Base-by-base conservation (phyloP, 1,140 invertebrate genomes). In the Drosophila teissieri region DNA sequence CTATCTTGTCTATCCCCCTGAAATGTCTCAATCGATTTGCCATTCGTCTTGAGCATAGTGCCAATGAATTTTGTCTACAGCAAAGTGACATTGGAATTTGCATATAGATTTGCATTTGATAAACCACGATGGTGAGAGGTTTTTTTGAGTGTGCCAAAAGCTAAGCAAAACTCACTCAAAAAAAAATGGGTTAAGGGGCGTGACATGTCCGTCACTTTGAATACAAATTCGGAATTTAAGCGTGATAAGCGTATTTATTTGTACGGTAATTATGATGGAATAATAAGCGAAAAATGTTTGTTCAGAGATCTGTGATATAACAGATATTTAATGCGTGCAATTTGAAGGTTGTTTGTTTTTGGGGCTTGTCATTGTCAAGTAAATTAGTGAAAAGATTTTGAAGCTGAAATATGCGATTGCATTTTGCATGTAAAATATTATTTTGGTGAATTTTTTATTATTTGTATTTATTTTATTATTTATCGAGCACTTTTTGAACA, bases 41-140 rank as follows among this genome's bases (percentile, higher is more conserved):
- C n/a, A 24, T 22, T 14, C 46, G 52, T 51, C 61, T 75, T 55
- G 62, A 56, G 53, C 0, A 3, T 8, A 15, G 8, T 56, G 58
- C 67, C 49, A 76, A 80, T 55, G 39, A 73, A 55, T 70, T 78
- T 58, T 67, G 63, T 82, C 57, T 82, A 65, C 62, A 62, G 22
- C 45, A 14, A 22, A 19, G 31, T 65, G 81, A 45, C 81, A 80
- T 73, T 88, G 83, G 82, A 69, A 89, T 83, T 88, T 83, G 72
- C 83, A 89, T 89, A 63, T 73, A 64, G 73, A 84, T 84, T 76
- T 60, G 55, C 60, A 72, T 84, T 55, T 34, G 58, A 69, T 70
- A 70, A 54, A 6, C 27, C n/a, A 77, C n/a, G n/a, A 56, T 51
- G 57, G 83, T 88, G 74, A 62, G 37, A 70, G 60, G 55, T 49